Base-by-base conservation (phyloP, 2,888 invertebrate species). In the Coenonympha glycerion region DNA sequence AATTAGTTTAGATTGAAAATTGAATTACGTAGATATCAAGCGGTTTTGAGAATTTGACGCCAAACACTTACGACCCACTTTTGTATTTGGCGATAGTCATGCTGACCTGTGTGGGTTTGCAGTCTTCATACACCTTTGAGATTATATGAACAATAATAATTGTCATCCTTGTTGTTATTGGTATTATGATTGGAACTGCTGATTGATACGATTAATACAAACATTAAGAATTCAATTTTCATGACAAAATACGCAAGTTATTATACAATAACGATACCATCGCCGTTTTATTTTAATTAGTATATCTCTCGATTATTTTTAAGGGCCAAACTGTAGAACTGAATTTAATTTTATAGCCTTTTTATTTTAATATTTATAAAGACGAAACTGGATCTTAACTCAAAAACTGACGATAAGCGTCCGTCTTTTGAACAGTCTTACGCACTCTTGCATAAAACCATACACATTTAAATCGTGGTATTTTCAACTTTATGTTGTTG, bases 331-430 rank as follows among this genome's bases (percentile, higher is more conserved):
- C 37, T 11, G 40, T 30, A 53, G 49, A 48, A 36, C 55, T 49
- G 58, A 53, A 55, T 55, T 52, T 46, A 44, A 53, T 53, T 47
- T 53, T 41, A 47, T 40, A 33, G 51, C 52, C 15, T 48, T 54
- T 48, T 54, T 48, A 58, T 56, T 57, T 60, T 48, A 49, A 61
- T 60, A 58, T 58, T 59, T 58, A 61, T 57, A 52, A 53, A 55
- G 31, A 51, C 50, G 41, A 58, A 57, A 54, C 49, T 46, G 50
- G 41, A 40, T 51, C 47, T 57, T 57, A 51, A 55, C 56, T 52
- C 53, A 56, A 60, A 59, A 59, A 55, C 50, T 47, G 39, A 49
- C 54, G 56, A 59, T 55, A 59, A 58, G 53, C 50, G 48, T 49
- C 51, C 45, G 44, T 50, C 47, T 47, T 52, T 49, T 47, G 57